Conservation (phyloP, 2,113 vertebrate genomes). For the Macaca nemestrina region DNA sequence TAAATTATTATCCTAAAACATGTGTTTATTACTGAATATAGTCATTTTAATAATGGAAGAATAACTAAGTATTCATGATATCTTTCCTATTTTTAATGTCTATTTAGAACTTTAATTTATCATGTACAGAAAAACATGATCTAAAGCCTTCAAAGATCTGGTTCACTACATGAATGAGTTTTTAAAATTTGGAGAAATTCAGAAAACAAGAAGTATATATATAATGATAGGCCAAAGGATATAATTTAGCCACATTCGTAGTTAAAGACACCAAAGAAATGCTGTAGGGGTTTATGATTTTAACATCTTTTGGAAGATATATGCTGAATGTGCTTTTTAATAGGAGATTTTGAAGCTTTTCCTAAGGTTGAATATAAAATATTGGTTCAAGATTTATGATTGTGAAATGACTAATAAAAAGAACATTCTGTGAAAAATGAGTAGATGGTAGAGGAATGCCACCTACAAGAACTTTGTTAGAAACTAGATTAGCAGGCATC, state of each 20-base stretch:
- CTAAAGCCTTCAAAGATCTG: neutral
- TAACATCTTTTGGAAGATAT: neutral
- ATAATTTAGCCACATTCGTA: neutral
- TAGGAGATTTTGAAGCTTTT: slow-evolving; percentile 16
- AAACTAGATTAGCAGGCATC: neutral
- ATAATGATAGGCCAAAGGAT: neutral
- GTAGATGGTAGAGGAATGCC: neutral
- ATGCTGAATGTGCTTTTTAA: neutral
- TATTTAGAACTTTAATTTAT: slow-evolving; percentile 27
- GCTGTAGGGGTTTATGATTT: neutral
- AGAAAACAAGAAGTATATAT: neutral
- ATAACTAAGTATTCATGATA: neutral
- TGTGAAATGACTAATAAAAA: neutral
- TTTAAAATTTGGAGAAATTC: slow-evolving; percentile 16
- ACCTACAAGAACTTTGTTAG: neutral
- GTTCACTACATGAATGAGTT: neutral
- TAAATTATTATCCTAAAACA: neutral
- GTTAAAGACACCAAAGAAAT: neutral
- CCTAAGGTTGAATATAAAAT: neutral
- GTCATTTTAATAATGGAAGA: neutral
- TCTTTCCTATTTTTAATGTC: neutral
- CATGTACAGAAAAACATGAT: neutral
- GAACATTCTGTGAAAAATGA: neutral
- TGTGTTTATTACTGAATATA: slow-evolving; percentile 15
- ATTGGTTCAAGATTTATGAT: slow-evolving; percentile 5